Evolutionary conservation across 1,140 invertebrate species (phyloP).

Genomic region (Lucilia cuprina): DNA sequence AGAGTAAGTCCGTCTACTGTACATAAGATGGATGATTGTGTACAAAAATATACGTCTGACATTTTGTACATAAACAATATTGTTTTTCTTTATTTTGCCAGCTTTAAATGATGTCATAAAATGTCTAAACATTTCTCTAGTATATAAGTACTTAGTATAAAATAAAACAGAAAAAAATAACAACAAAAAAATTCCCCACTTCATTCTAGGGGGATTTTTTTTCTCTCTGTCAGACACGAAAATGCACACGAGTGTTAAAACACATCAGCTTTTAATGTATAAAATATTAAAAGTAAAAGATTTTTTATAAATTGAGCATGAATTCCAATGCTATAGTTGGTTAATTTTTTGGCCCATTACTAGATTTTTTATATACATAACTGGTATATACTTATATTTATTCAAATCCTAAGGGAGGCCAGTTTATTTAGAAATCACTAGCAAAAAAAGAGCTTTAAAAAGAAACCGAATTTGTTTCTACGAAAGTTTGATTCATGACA

Average conservation of each 20-base stretch:
- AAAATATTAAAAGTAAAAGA: not conserved
- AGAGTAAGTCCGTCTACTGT: too few species aligned
- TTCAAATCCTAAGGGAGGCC: too few species aligned
- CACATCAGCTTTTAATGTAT: not conserved
- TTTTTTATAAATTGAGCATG: not conserved
- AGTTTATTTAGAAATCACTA: too few species aligned
- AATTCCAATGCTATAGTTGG: not conserved
- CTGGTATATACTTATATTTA: too few species aligned
- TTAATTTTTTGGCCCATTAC: not conserved
- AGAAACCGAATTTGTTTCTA: too few species aligned
- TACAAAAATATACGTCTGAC: not conserved
- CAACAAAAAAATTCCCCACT: not conserved
- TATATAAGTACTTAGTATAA: not conserved
- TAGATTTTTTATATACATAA: not conserved
- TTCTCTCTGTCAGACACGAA: not conserved
- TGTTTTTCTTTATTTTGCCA: not conserved
- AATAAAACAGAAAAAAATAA: too few species aligned
- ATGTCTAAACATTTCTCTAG: not conserved
- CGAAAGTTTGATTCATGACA: too few species aligned
- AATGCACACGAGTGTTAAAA: not conserved
- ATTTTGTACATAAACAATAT: not conserved
- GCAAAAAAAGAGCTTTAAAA: too few species aligned
- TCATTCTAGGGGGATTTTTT: not conserved
- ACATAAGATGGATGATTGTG: not conserved
- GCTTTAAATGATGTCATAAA: slow-evolving; percentile 11